Base-by-base conservation (phyloP, 1,140 invertebrate genomes). In the Trachymyrmex septentrionalis region DNA sequence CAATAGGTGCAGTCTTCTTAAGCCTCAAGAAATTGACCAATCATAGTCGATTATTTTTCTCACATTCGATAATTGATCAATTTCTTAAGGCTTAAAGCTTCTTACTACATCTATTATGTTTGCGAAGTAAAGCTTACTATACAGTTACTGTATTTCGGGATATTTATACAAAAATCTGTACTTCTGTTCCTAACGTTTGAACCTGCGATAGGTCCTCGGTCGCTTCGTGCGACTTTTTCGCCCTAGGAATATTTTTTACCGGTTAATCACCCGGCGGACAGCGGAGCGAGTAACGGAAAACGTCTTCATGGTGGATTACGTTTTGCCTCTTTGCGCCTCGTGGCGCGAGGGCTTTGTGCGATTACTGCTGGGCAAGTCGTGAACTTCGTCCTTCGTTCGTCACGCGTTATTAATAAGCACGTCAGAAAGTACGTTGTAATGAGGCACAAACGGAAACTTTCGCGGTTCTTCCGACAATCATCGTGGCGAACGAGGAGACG, bases 231-330 rank as follows among this genome's bases (percentile, higher is more conserved):
- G 27, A 44, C 50, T 69, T 71, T 81, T 71, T 69, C 64, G 77
- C 66, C 21, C 30, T 69, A 30, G 16, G 34, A 59, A 81, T 55
- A 57, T 59, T 76, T 78, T 81, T 81, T n/a, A 71, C 24, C 53
- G 67, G 16, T 59, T 72, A 72, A 72, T 82, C 53, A 55, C 38
- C 53, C 53, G 19, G 4, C 80, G 67, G 27, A 84, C 69, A 82
- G 48, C 44, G 80, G 44, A 84, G 80, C 80, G 80, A 27, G 48
- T 75, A 75, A 84, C 55, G 69, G 80, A 84, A 84, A 34, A 19
- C 9, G 24, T 84, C 80, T 84, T 84, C 55, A 84, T 63, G 80
- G 53, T 84, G 80, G 55, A 84, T 84, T 84, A 63, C 80, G n/a
- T 84, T 75, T 84, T 50, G 55, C 67, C 80, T 61, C 69, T 71